A percentile compares a stretch with the other conserved stretches of the same genome.
Conservation (phyloP, 2,888 invertebrate genomes). For the Meiosimyza platycephala region DNA sequence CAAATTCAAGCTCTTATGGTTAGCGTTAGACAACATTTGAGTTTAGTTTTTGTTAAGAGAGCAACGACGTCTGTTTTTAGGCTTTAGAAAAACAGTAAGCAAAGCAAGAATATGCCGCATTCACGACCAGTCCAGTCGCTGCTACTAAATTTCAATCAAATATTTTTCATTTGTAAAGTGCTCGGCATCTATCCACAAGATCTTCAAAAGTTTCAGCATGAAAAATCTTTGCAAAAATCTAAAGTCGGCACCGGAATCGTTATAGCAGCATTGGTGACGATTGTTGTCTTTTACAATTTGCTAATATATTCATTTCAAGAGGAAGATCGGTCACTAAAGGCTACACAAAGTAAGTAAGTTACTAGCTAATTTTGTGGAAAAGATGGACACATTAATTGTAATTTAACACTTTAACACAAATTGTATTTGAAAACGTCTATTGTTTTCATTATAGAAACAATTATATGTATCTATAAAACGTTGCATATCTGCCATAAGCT, state of each 20-base stretch:
- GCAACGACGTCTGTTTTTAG: too few species aligned
- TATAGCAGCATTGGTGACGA: slow-evolving; percentile 48
- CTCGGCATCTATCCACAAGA: slow-evolving; percentile 63
- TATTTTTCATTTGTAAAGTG: slow-evolving; percentile 63
- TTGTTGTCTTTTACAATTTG: slow-evolving; percentile 58
- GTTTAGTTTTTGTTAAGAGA: too few species aligned
- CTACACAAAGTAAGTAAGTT: slow-evolving; percentile 58
- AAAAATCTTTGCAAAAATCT: slow-evolving; percentile 57
- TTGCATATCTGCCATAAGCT: too few species aligned
- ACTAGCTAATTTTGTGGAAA: too few species aligned
- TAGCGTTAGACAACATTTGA: too few species aligned
- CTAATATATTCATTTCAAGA: slow-evolving; percentile 59
- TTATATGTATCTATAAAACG: too few species aligned
- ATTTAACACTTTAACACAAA: too few species aligned
- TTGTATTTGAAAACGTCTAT: too few species aligned
- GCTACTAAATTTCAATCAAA: slow-evolving; percentile 55
- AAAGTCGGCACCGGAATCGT: slow-evolving; percentile 58
- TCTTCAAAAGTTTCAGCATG: slow-evolving; percentile 52
- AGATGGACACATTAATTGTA: too few species aligned
- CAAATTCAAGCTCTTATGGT: too few species aligned
- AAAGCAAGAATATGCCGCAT: slow-evolving; percentile 40
- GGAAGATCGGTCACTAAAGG: slow-evolving; percentile 57
- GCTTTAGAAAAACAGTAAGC: not conserved
- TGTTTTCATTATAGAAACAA: too few species aligned
- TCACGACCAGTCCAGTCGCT: slow-evolving; percentile 52